phyloP scores from a whole-genome alignment of 2,888 invertebrate species.

The Sturmia bella region DNA sequence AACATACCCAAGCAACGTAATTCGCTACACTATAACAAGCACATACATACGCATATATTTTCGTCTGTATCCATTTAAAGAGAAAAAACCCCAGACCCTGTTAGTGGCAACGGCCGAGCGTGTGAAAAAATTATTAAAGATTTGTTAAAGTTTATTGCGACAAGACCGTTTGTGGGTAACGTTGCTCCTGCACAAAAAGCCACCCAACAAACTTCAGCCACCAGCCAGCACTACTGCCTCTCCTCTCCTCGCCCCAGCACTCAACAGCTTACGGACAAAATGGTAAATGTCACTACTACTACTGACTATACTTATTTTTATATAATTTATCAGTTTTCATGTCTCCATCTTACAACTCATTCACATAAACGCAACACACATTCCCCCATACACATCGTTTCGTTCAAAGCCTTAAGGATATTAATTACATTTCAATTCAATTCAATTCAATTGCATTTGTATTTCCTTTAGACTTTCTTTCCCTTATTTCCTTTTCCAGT shows the following conservation, averaged over 20 bases:
- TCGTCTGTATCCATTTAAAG: constrained; percentile 68
- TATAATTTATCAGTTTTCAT: constrained; percentile 12
- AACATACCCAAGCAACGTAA: constrained; percentile 50
- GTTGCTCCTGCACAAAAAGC: background rate
- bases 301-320: constrained; percentile 10
- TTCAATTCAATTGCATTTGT: constrained; percentile 56
- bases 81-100: constrained; percentile 44
- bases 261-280: constrained; percentile 46
- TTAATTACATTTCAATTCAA: constrained; percentile 60
- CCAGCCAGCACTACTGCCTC: background rate
- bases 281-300: constrained; percentile 63
- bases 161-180: background rate
- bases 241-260: background rate
- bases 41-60: constrained; percentile 44
- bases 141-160: constrained; percentile 30
- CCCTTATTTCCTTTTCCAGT: constrained; percentile 35
- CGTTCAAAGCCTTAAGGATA: constrained; percentile 53
- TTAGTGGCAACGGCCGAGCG: constrained; percentile 56
- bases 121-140: constrained; percentile 58
- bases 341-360: background rate
- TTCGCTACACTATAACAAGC: constrained; percentile 23
- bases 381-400: background rate
- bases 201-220: background rate
- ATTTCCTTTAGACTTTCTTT: constrained; percentile 57
- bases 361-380: background rate